Evolutionary conservation across 2,113 vertebrate genomes (phyloP).

Genomic region (Notothenia rossii): DNA sequence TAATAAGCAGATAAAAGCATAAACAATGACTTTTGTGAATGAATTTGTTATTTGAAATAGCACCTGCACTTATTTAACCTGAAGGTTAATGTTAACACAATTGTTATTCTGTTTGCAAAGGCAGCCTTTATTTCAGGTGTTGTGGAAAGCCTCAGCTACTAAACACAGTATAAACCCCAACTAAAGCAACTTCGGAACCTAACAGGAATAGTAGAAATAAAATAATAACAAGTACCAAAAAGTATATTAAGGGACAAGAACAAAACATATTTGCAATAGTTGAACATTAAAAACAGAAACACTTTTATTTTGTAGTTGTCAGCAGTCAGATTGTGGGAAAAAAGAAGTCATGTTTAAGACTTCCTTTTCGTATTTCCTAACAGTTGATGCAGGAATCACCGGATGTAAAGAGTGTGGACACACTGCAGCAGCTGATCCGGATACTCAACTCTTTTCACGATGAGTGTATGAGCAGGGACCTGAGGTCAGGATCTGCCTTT

Average conservation of each 20-base stretch:
- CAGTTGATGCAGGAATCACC: conserved; percentile 80
- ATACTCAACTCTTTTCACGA: conserved; percentile 79
- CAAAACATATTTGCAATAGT: background rate
- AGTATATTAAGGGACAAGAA: background rate
- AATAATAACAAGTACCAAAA: background rate
- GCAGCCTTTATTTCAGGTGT: background rate
- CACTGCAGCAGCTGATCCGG: conserved; percentile 75
- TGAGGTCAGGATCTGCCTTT: conserved; percentile 39
- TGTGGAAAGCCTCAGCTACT: background rate
- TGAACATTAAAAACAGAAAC: background rate
- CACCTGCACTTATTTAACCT: background rate
- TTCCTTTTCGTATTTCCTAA: background rate
- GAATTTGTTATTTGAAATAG: too few species aligned
- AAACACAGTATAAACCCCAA: background rate
- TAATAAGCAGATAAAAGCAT: background rate
- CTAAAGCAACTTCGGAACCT: background rate
- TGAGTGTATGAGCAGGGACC: conserved; percentile 68
- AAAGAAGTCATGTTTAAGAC: background rate
- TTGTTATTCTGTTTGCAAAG: background rate
- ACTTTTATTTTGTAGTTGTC: background rate
- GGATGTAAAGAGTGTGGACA: conserved; percentile 65
- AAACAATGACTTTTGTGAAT: background rate
- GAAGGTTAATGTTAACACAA: background rate
- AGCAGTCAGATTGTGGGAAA: too few species aligned
- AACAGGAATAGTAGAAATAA: background rate